Percentiles rank a stretch among this genome's conserved stretches.
Evolutionary conservation across 1,140 invertebrate species (phyloP).

Genomic region (Drosophila guanche): DNA sequence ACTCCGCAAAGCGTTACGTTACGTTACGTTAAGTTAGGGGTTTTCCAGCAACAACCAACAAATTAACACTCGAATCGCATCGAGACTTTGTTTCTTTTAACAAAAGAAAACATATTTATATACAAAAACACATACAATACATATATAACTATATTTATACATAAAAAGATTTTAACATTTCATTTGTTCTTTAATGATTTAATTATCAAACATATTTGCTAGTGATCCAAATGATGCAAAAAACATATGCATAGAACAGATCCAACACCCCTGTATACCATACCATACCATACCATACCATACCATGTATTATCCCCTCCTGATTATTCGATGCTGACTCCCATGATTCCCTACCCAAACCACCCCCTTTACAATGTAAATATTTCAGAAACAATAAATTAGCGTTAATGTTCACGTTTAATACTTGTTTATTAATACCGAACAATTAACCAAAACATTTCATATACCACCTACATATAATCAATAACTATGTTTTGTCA

Average conservation of each 20-base stretch:
- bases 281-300: constrained; percentile 38
- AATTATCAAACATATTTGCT: constrained; percentile 39
- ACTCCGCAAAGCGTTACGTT: constrained; percentile 63
- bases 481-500: too few species aligned
- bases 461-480: too few species aligned
- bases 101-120: constrained; percentile 23
- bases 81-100: constrained; percentile 42
- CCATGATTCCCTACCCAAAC: constrained; percentile 7
- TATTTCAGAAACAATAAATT: constrained; percentile 62
- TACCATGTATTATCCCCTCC: constrained; percentile 27
- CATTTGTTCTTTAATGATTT: constrained; percentile 30
- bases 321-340: constrained; percentile 13
- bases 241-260: constrained; percentile 44
- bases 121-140: constrained; percentile 27
- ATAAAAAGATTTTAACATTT: constrained; percentile 38
- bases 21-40: constrained; percentile 1
- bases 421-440: constrained; percentile 5
- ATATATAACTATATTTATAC: constrained; percentile 46
- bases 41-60: constrained; percentile 62
- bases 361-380: constrained; percentile 52
- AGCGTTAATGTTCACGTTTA: constrained; percentile 50
- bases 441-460: too few species aligned
- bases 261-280: constrained; percentile 19
- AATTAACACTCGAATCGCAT: constrained; percentile 35
- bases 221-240: constrained; percentile 46